A percentile compares a stretch with the other conserved stretches of the same genome.
Conservation (phyloP, 2,113 vertebrate genomes). For the Neoarius graeffei region DNA sequence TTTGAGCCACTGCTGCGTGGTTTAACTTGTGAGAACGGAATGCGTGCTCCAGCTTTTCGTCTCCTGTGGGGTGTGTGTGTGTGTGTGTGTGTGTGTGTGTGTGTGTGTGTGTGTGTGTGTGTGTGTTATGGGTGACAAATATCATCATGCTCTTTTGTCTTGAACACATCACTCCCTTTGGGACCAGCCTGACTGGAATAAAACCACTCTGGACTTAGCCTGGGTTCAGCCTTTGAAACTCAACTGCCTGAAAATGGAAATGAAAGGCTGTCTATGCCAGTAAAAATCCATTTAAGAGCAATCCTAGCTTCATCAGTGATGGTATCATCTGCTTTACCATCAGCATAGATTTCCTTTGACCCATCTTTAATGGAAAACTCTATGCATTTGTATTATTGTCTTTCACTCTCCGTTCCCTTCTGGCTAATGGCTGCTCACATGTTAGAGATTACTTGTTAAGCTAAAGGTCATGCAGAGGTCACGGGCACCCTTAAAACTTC, state of each 20-base stretch:
- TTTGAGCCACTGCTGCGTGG: slow-evolving; percentile 15
- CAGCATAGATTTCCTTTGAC: slow-evolving; percentile 26
- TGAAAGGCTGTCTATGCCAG: slow-evolving; percentile 24
- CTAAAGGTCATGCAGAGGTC: slow-evolving; percentile 33
- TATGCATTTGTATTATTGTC: not conserved
- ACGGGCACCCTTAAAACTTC: slow-evolving; percentile 14
- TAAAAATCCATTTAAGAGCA: slow-evolving; percentile 37
- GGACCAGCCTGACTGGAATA: slow-evolving; percentile 50
- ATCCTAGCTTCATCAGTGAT: slow-evolving; percentile 8
- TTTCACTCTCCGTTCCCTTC: slow-evolving; percentile 14
- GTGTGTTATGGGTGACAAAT: not conserved
- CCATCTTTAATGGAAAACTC: not conserved
- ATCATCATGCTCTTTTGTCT: slow-evolving; percentile 34
- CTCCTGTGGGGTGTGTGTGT: not conserved
- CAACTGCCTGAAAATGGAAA: slow-evolving; percentile 27
- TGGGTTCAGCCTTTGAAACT: slow-evolving; percentile 2
- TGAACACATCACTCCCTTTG: slow-evolving; percentile 41
- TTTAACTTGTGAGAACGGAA: slow-evolving; percentile 21
- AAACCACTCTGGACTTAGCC: slow-evolving; percentile 35
- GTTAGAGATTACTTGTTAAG: slow-evolving; percentile 18
- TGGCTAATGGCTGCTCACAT: slow-evolving; percentile 32
- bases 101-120: not conserved
- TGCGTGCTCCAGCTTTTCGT: not conserved
- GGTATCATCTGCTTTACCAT: slow-evolving; percentile 35
- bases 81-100: not conserved